phyloP scores from a whole-genome alignment of 2,113 vertebrate genomes.

The Takifugu bimaculatus region DNA sequence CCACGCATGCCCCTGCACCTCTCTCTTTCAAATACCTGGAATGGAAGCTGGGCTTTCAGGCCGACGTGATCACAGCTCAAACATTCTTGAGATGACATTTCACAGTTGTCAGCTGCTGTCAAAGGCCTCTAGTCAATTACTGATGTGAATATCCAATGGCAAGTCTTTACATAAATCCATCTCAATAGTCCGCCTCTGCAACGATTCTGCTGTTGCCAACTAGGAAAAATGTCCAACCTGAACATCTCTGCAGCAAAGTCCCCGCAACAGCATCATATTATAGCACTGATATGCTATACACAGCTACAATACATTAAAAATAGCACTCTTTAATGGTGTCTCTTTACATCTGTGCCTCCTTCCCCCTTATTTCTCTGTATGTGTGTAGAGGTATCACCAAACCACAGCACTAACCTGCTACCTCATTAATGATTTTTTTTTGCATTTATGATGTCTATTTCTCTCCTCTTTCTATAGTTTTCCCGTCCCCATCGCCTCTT shows the following conservation, averaged over 20 bases:
- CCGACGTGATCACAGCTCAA: conserved; percentile 12
- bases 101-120: conserved; percentile 36
- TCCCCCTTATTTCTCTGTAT: too few species aligned
- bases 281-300: too few species aligned
- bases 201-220: neutral
- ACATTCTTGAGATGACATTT: conserved; percentile 8
- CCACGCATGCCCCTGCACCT: neutral
- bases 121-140: conserved; percentile 28
- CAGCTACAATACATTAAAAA: too few species aligned
- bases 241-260: conserved; percentile 14
- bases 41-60: neutral
- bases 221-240: conserved; percentile 27
- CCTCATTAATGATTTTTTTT: too few species aligned
- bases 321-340: too few species aligned
- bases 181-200: neutral
- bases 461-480: too few species aligned
- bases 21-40: too few species aligned
- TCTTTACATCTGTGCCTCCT: too few species aligned
- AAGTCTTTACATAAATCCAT: conserved; percentile 13
- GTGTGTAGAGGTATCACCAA: too few species aligned
- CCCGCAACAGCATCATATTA: conserved; percentile 15
- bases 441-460: too few species aligned
- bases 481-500: neutral
- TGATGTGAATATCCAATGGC: conserved; percentile 44
- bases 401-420: too few species aligned